Evolutionary conservation across 2,113 vertebrate genomes (phyloP), one percentile per base, ranked within the genome.

Genomic region (Myxocyprinus asiaticus): DNA sequence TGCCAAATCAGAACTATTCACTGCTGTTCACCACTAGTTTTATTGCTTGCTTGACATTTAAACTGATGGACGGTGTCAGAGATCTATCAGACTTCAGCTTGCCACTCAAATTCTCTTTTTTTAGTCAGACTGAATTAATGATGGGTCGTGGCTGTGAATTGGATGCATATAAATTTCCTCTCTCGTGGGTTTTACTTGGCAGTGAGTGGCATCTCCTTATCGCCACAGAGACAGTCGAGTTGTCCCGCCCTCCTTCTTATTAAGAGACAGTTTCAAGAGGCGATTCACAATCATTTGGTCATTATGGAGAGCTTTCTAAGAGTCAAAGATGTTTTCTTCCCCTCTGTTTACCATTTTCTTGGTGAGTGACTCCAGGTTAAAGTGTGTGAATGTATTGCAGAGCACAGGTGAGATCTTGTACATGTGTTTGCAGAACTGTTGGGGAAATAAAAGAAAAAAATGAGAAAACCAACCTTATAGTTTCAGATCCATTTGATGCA

Each of bases 1-100:
- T 78, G 17, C 69, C 58, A 75, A 71, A 73, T 77, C 70, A 64
- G 78, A 50, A 77, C 61, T 72, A 76, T 79, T 81, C 48, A 83
- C 83, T 83, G 71, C 76, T 84, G 67, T 62, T 70, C 45, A 14
- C 44, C 56, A 63, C 61, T 75, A 58, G 9, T 85, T 78, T 86
- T 83, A 81, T 63, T 42, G 55, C n/a, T 67, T 70, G 43, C 44
- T 84, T 85, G 82, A 69, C 85, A 71, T 76, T 84, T 84, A 83
- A 89, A 81, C 82, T 76, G 85, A 4, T 68, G 0, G 78, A 66
- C 50, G 80, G 43, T 47, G 81, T 59, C 61, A 86, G 79, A 85
- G 86, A 86, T 83, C 79, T 85, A 0, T 77, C 10, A 84, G 85
- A 77, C 55, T 83, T 63, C 87, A 84, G 86, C 81, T 88, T 71